Percentiles rank a stretch among this genome's conserved stretches.
phyloP scores from a whole-genome alignment of 1,140 invertebrate genomes.

The Lasaia peninsularis region DNA sequence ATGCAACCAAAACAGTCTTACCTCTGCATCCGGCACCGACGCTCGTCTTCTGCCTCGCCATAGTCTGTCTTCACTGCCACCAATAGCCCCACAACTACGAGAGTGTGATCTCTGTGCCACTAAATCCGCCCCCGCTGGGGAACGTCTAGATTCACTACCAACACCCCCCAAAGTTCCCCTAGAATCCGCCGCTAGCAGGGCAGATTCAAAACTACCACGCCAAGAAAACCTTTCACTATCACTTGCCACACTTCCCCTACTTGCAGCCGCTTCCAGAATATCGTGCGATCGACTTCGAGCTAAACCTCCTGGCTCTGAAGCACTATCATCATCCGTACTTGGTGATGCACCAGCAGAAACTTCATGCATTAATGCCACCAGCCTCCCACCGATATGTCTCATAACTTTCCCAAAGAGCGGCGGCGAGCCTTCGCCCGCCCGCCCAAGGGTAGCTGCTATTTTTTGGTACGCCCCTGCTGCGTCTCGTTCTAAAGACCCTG shows the following conservation, averaged over 20 bases:
- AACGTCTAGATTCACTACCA: constrained; percentile 85
- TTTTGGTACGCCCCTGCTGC: constrained; percentile 91
- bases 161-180: constrained; percentile 85
- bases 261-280: constrained; percentile 79
- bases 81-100: constrained; percentile 89
- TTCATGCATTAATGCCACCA: constrained; percentile 95
- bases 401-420: constrained; percentile 94
- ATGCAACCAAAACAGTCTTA: constrained; percentile 23
- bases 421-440: constrained; percentile 86
- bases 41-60: constrained; percentile 77
- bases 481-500: constrained; percentile 82
- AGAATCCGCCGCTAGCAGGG: constrained; percentile 88
- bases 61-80: constrained; percentile 79
- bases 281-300: constrained; percentile 86
- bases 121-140: constrained; percentile 87
- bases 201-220: constrained; percentile 93
- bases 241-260: constrained; percentile 86
- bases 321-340: constrained; percentile 87
- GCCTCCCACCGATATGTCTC: constrained; percentile 92
- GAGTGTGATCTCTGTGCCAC: constrained; percentile 87
- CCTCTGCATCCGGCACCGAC: constrained; percentile 67
- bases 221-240: constrained; percentile 93
- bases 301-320: constrained; percentile 77
- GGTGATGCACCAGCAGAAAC: constrained; percentile 89
- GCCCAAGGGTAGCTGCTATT: constrained; percentile 87